Base-by-base conservation (phyloP, 2,888 invertebrate species). In the Drosophila picticornis region DNA sequence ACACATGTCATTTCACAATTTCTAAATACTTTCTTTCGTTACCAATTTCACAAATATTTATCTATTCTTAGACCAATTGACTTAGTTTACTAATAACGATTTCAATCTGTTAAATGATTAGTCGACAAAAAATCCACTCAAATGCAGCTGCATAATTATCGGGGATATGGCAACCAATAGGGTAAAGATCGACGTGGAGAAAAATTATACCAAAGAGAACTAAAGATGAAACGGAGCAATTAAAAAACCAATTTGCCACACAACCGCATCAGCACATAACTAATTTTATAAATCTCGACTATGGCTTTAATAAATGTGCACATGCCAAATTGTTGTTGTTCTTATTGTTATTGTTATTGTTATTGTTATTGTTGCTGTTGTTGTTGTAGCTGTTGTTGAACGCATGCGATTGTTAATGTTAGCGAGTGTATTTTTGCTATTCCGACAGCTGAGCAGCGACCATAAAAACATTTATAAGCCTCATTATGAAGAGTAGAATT, bases 401-500 rank as follows among this genome's bases (percentile, higher is more conserved):
- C 61, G 56, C 59, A 58, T 69, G 70, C 70, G 51, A 57, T 55
- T 75, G 27, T 62, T 68, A 65, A 66, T 75, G 65, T 72, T 72
- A 55, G 66, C 52, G 32, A 59, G 52, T 57, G 52, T 46, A 52
- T 80, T 76, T 56, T 74, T 81, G 80, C 77, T 84, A 60, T 73
- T 77, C 68, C 71, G 78, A 58, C 74, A 59, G 73, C 81, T 83
- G 57, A 88, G 75, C 81, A 63, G 75, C 75, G 56, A 56, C 86
- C 89, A 87, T 89, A 89, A 87, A 86, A 89, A 81, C 81, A 85
- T 90, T 86, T 90, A 86, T 86, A 85, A 85, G 90, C 77, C 87
- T 89, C 86, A 88, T 90, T 86, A 89, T 90, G 80, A 82, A 84
- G 88, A 90, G 86, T 78, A 88, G 89, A 90, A 88, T 88, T 90